Base-by-base conservation (phyloP, 92 coral and sea anemone genomes). In the Virgularia gustaviana region DNA sequence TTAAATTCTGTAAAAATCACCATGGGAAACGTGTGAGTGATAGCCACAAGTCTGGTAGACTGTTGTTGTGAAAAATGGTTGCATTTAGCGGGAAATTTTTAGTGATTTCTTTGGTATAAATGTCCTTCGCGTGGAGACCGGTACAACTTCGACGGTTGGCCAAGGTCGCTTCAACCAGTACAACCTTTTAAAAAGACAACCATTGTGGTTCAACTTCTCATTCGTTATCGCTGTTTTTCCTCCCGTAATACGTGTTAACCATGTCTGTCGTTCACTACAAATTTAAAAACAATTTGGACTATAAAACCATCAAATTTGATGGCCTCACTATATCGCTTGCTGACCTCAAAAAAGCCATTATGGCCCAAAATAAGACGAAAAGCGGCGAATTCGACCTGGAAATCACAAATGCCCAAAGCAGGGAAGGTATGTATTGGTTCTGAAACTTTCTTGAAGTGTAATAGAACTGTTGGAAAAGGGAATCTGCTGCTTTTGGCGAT, bases 241-340 rank as follows among this genome's bases (percentile, higher is more conserved):
- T 60, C 43, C 43, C 10, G n/a, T n/a, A n/a, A n/a, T n/a, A n/a
- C n/a, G n/a, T n/a, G n/a, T 12, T 8, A 36, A 65, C 54, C 45
- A 94, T 94, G 99, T 94, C 99, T 44, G 90, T 96, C 79, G 90
- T 94, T 63, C 99, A 94, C 65, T 94, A 94, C 55, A 94, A 94
- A 74, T 94, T 94, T 75, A 87, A 91, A 73, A 94, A 96, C 82
- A 90, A 91, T 74, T 78, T 94, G 65, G 96, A 94, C 49, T 94
- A 94, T 88, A 91, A 94, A 81, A 94, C 99, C 24, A 84, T 94
- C 51, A 79, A 96, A 5, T 94, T 94, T 76, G 99, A 94, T 36
- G 99, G 99, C 33, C 86, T 94, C 66, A 79, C 92, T 9, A 94
- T 94, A 52, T 94, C 99, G 20, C 90, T 94, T 55, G 94, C 85